Conservation (phyloP, 2,888 invertebrate species). For the Cynaeus angustus region DNA sequence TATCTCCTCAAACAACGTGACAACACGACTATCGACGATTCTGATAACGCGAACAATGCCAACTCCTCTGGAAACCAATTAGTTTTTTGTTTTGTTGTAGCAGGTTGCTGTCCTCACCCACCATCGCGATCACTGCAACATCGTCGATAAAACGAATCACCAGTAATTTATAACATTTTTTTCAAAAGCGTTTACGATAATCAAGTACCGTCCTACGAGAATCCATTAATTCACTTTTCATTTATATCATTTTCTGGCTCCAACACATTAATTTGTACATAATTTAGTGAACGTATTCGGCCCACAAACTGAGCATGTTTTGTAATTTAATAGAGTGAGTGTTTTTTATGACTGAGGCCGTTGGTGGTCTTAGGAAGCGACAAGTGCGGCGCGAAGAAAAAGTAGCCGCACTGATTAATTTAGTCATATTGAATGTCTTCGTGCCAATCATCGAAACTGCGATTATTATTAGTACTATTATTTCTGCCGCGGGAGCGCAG, state of each 20-base stretch:
- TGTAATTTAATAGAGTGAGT: conserved; percentile 48
- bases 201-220: conserved; percentile 41
- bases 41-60: conserved; percentile 17
- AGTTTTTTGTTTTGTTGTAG: background rate
- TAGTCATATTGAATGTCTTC: background rate
- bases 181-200: conserved; percentile 28
- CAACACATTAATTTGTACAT: conserved; percentile 48
- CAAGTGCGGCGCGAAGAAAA: conserved; percentile 18
- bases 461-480: background rate
- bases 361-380: conserved; percentile 35
- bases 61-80: conserved; percentile 19
- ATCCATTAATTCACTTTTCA: conserved; percentile 49
- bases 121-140: conserved; percentile 17
- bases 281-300: conserved; percentile 42
- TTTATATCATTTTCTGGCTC: conserved; percentile 47
- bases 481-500: conserved; percentile 60
- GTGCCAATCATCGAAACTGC: background rate
- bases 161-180: conserved; percentile 25
- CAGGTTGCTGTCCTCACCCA: conserved; percentile 28
- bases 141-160: conserved; percentile 26
- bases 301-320: conserved; percentile 46
- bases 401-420: background rate
- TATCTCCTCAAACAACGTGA: conserved; percentile 11
- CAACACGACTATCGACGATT: conserved; percentile 13
- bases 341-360: conserved; percentile 30